Evolutionary conservation across 2,797 vertebrate species (phyloP).

Genomic region (Stomatorhinus walkeri): DNA sequence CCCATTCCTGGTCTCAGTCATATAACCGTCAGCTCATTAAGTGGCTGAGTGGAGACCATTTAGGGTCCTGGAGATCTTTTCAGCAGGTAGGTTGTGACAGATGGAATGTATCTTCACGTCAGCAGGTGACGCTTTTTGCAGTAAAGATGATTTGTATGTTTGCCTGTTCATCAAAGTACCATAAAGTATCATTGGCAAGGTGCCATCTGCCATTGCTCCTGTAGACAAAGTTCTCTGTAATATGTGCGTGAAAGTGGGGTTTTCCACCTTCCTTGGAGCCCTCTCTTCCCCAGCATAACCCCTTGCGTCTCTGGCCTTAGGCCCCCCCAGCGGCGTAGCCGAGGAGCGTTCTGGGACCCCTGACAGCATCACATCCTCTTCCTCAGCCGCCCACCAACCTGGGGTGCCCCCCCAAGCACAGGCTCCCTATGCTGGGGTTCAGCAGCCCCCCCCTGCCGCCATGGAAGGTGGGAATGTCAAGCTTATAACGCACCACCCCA

Average conservation of each 20-base stretch:
- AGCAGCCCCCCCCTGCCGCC: conserved; percentile 71
- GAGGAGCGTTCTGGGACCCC: conserved; percentile 95
- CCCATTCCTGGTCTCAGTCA: neutral
- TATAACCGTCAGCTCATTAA: neutral
- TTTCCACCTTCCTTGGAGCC: neutral
- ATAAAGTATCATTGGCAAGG: neutral
- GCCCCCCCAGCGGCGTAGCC: conserved; percentile 70
- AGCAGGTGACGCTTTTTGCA: neutral
- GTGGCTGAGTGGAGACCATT: neutral
- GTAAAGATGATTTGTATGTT: neutral
- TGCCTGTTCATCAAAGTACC: neutral
- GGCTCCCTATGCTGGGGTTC: conserved; percentile 73
- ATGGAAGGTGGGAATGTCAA: conserved; percentile 74
- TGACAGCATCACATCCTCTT: conserved; percentile 92
- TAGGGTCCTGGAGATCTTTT: neutral
- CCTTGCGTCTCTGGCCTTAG: conserved; percentile 39
- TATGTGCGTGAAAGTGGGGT: neutral
- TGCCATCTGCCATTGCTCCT: neutral
- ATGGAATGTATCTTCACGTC: neutral
- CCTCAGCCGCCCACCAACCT: conserved; percentile 82
- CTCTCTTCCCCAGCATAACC: neutral
- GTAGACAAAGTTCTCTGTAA: neutral
- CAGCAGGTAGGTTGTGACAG: no score
- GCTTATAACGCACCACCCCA: neutral
- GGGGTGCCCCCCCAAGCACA: conserved; percentile 76